phyloP scores from a whole-genome alignment of 2,888 invertebrate species.

The Carcina quercana region DNA sequence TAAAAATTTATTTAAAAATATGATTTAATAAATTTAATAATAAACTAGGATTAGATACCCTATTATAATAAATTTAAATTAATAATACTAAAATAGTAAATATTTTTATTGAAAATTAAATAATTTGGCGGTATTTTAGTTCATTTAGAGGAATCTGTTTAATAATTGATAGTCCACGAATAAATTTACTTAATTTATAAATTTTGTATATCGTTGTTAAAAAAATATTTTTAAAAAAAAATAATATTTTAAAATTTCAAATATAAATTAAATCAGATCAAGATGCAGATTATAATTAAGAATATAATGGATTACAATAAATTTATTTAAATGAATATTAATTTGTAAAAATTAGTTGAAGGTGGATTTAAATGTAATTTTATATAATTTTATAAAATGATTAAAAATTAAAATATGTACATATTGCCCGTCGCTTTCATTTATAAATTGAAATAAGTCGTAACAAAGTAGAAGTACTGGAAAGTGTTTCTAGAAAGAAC shows the following conservation, averaged over 20 bases:
- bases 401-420: constrained; percentile 81
- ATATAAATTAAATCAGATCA: constrained; percentile 78
- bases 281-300: constrained; percentile 80
- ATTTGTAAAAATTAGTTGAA: constrained; percentile 59
- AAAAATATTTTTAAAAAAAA: constrained; percentile 58
- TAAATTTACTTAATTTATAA: constrained; percentile 67
- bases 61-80: constrained; percentile 75
- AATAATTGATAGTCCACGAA: constrained; percentile 79
- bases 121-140: constrained; percentile 81
- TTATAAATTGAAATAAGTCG: constrained; percentile 83
- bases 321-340: constrained; percentile 64
- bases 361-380: constrained; percentile 81
- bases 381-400: constrained; percentile 70
- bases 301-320: constrained; percentile 80
- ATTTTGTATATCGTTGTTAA: constrained; percentile 64
- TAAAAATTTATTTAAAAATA: constrained; percentile 40
- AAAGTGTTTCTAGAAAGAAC: constrained; percentile 80
- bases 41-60: constrained; percentile 82
- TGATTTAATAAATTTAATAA: constrained; percentile 55
- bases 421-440: constrained; percentile 87
- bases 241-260: constrained; percentile 54
- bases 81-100: constrained; percentile 70
- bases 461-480: constrained; percentile 87
- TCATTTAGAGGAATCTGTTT: constrained; percentile 81
- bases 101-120: constrained; percentile 78